These are phyloP conservation scores for Siphlonurus alternatus DNA, from an alignment of 2,888 invertebrate species.

Conservation along the genomic window DNA sequence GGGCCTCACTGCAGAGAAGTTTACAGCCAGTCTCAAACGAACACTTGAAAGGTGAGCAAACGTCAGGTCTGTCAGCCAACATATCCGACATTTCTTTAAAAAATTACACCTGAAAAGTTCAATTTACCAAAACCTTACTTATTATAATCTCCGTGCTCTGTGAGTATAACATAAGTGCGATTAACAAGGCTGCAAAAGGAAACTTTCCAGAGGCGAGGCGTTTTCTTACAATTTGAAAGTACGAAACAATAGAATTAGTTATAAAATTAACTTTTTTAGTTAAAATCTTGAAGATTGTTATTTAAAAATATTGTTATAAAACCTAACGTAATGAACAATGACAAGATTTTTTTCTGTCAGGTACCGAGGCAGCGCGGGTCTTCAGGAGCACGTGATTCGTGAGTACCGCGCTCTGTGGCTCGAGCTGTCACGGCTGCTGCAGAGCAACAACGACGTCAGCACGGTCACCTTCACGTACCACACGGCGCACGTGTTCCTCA, in stretches of 20 bases:
- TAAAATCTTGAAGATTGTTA: no score
- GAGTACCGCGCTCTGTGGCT: constrained; percentile 1
- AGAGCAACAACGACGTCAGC: neutral
- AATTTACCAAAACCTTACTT: no score
- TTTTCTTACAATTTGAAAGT: neutral
- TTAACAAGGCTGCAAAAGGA: no score
- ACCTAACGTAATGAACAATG: no score
- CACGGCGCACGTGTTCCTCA: neutral
- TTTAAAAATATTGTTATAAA: no score
- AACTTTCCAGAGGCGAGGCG: no score
- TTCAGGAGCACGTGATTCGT: neutral
- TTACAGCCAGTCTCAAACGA: neutral
- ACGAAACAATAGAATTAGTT: neutral
- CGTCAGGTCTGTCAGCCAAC: neutral
- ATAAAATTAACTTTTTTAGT: neutral
- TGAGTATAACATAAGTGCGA: no score
- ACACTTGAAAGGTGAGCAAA: neutral
- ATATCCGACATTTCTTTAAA: no score
- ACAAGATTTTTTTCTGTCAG: no score
- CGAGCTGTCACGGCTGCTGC: neutral
- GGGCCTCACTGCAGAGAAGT: neutral
- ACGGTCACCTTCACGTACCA: neutral
- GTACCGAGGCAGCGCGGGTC: neutral
- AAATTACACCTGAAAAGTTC: no score
- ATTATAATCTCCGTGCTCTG: no score